phyloP scores from a whole-genome alignment of 2,888 invertebrate species.

The Diaperis boleti region DNA sequence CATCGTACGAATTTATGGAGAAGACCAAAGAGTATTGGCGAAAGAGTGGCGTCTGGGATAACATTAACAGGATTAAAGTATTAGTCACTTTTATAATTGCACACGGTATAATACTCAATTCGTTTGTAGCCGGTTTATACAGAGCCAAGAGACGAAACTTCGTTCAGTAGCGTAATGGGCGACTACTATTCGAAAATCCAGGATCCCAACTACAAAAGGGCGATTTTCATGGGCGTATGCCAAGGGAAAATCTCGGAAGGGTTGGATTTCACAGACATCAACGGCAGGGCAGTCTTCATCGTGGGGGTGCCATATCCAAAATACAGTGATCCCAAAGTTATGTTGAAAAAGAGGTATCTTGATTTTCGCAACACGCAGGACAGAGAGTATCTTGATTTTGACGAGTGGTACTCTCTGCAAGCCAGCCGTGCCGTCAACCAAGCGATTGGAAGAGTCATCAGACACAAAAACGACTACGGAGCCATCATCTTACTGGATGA shows the following conservation, averaged over 20 bases:
- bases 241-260: constrained; percentile 99
- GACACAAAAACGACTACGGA: constrained; percentile 96
- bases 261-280: constrained; percentile 94
- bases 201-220: constrained; percentile 81
- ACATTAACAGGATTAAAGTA: constrained; percentile 71
- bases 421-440: constrained; percentile 98
- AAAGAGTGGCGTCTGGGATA: constrained; percentile 80
- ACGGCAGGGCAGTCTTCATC: constrained; percentile 95
- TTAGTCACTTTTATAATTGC: no score
- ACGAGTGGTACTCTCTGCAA: constrained; percentile 93
- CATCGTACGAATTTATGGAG: constrained; percentile 94
- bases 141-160: constrained; percentile 89
- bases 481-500: constrained; percentile 94
- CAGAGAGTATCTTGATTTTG: constrained; percentile 78
- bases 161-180: constrained; percentile 82
- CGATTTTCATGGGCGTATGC: constrained; percentile 96
- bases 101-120: constrained; percentile 1
- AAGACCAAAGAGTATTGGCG: constrained; percentile 89
- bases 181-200: constrained; percentile 88
- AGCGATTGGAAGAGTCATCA: constrained; percentile 98
- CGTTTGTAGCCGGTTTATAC: constrained; percentile 79
- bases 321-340: constrained; percentile 89
- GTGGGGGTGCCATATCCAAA: constrained; percentile 98
- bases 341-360: constrained; percentile 91
- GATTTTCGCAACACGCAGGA: constrained; percentile 77